Conservation (phyloP, 2,113 vertebrate genomes). For the Aptenodytes forsteri region DNA sequence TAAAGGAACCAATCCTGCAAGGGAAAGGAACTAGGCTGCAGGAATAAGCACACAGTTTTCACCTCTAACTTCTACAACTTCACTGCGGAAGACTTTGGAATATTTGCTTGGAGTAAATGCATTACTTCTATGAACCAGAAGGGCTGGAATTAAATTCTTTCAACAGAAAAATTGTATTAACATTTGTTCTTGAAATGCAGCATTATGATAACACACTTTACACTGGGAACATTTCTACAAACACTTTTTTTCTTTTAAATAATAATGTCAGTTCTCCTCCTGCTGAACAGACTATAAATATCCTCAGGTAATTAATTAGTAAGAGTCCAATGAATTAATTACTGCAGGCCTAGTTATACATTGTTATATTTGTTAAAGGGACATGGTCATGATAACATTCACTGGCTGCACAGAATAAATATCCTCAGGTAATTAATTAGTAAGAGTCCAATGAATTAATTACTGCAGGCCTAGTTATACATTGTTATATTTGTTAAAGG, state of each 20-base stretch:
- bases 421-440: slow-evolving; percentile 18
- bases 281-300: slow-evolving; percentile 27
- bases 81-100: neutral
- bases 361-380: neutral
- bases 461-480: neutral
- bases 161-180: neutral
- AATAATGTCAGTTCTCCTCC: neutral
- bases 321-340: neutral
- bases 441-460: neutral
- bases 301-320: slow-evolving; percentile 14
- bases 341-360: neutral
- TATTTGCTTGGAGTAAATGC: neutral
- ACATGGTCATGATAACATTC: neutral
- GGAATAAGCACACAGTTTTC: neutral
- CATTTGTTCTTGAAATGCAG: neutral
- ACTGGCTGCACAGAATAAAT: neutral
- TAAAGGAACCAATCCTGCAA: neutral
- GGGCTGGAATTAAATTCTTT: neutral
- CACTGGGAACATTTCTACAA: neutral
- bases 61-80: neutral
- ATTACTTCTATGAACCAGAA: neutral
- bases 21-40: neutral
- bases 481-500: neutral
- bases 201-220: neutral
- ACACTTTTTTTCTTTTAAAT: neutral